These are phyloP conservation scores for Apodemia mormo DNA, from an alignment of 2,888 invertebrate species.

Conservation along the genomic window DNA sequence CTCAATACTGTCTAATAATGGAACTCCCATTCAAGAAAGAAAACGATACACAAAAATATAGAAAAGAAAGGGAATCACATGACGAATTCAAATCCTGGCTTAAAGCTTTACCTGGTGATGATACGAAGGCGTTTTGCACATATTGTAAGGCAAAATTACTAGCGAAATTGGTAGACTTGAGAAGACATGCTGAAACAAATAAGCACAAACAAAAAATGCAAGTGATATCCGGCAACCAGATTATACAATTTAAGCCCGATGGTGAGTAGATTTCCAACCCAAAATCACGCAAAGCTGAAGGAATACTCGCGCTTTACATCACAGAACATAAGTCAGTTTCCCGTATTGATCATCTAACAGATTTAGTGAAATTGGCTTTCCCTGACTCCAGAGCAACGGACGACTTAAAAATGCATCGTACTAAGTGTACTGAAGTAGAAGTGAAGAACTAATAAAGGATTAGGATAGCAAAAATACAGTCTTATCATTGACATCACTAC, in stretches of 20 bases:
- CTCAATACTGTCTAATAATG: not conserved
- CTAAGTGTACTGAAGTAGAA: conserved; percentile 29
- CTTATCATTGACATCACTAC: conserved; percentile 28
- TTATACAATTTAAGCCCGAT: not conserved
- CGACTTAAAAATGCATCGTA: conserved; percentile 25
- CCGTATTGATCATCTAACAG: conserved; percentile 26
- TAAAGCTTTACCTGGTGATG: not conserved
- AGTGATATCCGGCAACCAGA: not conserved
- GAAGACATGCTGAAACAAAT: conserved; percentile 2
- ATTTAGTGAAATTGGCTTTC: conserved; percentile 21
- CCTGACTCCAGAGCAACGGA: conserved; percentile 25
- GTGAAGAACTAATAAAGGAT: conserved; percentile 25
- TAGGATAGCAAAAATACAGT: conserved; percentile 31
- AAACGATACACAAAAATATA: not conserved
- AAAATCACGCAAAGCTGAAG: conserved; percentile 23
- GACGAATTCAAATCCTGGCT: conserved; percentile 37
- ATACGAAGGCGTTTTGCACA: conserved; percentile 3
- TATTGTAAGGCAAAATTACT: conserved; percentile 38
- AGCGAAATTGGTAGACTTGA: conserved; percentile 1
- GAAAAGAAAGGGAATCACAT: conserved; percentile 5
- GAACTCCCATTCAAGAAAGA: conserved; percentile 1
- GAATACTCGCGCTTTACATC: conserved; percentile 25
- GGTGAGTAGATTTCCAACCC: not conserved
- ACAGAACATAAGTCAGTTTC: conserved; percentile 28
- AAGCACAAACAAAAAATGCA: not conserved